Percentiles rank a stretch among this genome's conserved stretches.
Evolutionary conservation across 2,888 invertebrate genomes (phyloP).

Genomic region (Ptycholaimellus sp.): DNA sequence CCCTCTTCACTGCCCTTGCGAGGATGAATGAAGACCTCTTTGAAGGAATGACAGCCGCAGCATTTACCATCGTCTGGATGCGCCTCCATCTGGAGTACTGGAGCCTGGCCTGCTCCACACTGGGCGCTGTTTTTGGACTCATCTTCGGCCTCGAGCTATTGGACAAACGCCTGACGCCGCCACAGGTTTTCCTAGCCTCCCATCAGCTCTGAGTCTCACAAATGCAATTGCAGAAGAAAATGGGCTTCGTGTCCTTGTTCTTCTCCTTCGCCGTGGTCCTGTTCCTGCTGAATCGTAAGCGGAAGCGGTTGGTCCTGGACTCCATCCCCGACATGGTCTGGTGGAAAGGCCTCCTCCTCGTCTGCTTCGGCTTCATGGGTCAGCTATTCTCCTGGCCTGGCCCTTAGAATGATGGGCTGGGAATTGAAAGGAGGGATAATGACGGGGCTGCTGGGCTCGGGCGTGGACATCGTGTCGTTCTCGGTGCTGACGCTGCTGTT

Average conservation of each 20-base stretch:
- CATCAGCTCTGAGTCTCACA: constrained; percentile 11
- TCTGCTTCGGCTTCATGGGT: constrained; percentile 21
- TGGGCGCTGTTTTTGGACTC: constrained; percentile 9
- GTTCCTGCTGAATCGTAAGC: constrained; percentile 19
- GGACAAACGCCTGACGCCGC: too few relatives aligned
- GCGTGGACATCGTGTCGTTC: constrained; percentile 23
- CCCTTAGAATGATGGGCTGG: too few relatives aligned
- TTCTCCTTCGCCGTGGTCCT: constrained; percentile 22
- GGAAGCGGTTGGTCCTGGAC: constrained; percentile 11
- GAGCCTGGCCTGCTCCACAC: constrained; percentile 7
- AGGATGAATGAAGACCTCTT: too few relatives aligned
- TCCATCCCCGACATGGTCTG: constrained; percentile 10
- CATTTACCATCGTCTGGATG: constrained; percentile 23
- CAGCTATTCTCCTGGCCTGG: too few relatives aligned
- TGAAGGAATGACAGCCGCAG: constrained; percentile 21
- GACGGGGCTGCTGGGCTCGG: constrained; percentile 21
- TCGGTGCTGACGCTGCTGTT: constrained; percentile 17
- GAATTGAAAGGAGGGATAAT: constrained; percentile 20
- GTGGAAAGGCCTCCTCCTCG: constrained; percentile 16
- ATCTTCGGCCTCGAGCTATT: too few relatives aligned
- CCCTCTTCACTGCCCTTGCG: too few relatives aligned
- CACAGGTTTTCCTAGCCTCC: constrained; percentile 11
- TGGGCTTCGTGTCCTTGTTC: constrained; percentile 25
- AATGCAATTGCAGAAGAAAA: constrained; percentile 19
- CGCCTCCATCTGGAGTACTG: constrained; percentile 8